Conservation (phyloP, 2,888 invertebrate genomes). For the Acleris emargana region DNA sequence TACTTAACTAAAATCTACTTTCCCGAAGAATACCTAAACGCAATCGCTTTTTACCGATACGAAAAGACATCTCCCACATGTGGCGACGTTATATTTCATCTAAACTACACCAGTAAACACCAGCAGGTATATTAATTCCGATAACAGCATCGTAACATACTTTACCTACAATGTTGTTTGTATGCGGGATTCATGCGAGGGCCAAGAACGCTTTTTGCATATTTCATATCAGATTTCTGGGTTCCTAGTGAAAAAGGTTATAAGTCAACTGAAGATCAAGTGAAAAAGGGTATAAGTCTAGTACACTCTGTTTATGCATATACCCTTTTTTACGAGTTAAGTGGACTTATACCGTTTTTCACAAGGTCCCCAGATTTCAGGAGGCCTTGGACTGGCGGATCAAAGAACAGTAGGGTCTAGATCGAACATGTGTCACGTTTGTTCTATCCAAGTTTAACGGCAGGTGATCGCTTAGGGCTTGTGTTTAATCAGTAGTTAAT, state of each 20-base stretch:
- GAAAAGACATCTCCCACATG: too few species aligned
- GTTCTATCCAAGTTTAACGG: neutral
- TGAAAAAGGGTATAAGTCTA: too few species aligned
- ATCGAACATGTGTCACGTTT: neutral
- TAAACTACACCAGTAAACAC: constrained; percentile 9
- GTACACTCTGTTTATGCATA: too few species aligned
- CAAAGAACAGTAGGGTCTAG: constrained; percentile 7
- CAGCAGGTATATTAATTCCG: constrained; percentile 45
- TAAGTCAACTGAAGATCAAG: too few species aligned
- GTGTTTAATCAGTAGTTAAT: too few species aligned
- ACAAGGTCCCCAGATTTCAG: constrained; percentile 54
- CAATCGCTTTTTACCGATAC: too few species aligned
- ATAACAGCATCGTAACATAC: constrained; percentile 44
- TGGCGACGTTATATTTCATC: constrained; percentile 3
- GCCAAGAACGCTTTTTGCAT: constrained; percentile 54
- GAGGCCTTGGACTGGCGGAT: constrained; percentile 43
- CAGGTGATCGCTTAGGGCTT: neutral
- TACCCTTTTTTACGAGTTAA: too few species aligned
- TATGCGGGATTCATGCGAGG: constrained; percentile 39
- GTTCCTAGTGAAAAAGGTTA: too few species aligned
- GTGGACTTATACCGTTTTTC: too few species aligned
- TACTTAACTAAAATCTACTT: too few species aligned
- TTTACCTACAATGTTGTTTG: constrained; percentile 36
- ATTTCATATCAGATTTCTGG: constrained; percentile 56
- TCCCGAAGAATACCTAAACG: too few species aligned